Conservation (phyloP, 1,140 invertebrate genomes). For the Penaeus indicus region DNA sequence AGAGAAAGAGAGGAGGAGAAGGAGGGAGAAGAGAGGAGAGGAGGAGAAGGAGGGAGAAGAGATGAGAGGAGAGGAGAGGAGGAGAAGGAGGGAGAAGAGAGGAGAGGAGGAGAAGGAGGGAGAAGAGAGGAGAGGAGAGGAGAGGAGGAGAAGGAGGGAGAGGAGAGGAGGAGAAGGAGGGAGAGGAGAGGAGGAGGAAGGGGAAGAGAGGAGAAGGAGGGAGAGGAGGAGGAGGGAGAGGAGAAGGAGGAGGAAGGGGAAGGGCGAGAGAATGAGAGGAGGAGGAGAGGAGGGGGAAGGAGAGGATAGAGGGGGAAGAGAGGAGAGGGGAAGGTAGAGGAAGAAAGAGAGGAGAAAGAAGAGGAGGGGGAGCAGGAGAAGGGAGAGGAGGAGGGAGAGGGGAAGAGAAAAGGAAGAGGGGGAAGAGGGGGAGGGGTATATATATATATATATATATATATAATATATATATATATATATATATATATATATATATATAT, state of each 20-base stretch:
- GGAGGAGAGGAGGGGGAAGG: neutral
- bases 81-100: too few relatives aligned
- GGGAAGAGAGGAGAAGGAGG: too few relatives aligned
- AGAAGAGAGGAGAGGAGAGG: too few relatives aligned
- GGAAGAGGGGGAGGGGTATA: too few relatives aligned
- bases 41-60: neutral
- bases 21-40: neutral
- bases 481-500: too few relatives aligned
- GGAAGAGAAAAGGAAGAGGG: neutral
- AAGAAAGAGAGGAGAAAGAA: neutral
- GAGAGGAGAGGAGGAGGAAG: too few relatives aligned
- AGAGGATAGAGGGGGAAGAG: neutral
- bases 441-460: too few relatives aligned
- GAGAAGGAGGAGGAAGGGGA: neutral
- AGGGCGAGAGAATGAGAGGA: neutral
- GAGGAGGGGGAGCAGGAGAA: neutral
- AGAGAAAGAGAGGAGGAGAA: neutral
- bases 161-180: too few relatives aligned
- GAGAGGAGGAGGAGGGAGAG: too few relatives aligned
- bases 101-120: too few relatives aligned
- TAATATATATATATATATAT: too few relatives aligned
- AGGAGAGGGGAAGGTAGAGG: neutral
- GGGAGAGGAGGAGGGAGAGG: neutral
- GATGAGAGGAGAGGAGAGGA: neutral
- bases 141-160: too few relatives aligned